Conservation (phyloP, 2,888 invertebrate genomes). For the Spicauda simplicius region DNA sequence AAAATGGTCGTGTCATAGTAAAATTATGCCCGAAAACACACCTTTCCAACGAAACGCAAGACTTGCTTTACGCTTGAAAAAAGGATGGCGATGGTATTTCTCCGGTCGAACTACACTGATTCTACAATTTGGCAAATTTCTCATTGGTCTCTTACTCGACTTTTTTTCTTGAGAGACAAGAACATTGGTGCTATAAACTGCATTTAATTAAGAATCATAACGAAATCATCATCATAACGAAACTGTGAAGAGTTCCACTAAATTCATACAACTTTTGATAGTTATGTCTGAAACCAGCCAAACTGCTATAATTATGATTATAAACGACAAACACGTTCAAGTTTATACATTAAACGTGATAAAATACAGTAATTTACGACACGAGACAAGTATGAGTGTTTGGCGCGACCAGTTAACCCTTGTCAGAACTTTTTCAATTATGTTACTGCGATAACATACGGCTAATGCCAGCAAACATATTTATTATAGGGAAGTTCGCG, state of each 20-base stretch:
- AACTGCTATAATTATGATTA: slow-evolving; percentile 10
- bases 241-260: not conserved
- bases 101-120: too few relatives aligned
- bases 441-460: slow-evolving; percentile 64
- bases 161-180: too few relatives aligned
- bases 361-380: slow-evolving; percentile 48
- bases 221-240: too few relatives aligned
- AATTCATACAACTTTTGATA: not conserved
- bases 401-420: slow-evolving; percentile 59
- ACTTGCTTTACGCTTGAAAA: too few relatives aligned
- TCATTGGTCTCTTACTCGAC: too few relatives aligned
- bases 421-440: slow-evolving; percentile 82
- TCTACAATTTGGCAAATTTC: too few relatives aligned
- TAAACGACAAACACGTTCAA: slow-evolving; percentile 41
- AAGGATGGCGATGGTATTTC: too few relatives aligned
- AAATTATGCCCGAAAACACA: too few relatives aligned
- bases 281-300: not conserved
- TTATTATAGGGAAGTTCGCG: slow-evolving; percentile 62
- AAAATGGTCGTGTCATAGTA: too few relatives aligned
- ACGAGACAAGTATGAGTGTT: slow-evolving; percentile 48
- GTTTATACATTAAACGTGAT: slow-evolving; percentile 43
- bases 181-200: too few relatives aligned
- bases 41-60: too few relatives aligned
- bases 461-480: slow-evolving; percentile 63
- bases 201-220: too few relatives aligned